Evolutionary conservation across 2,888 invertebrate genomes (phyloP).

Genomic region (Drosophila atripex): DNA sequence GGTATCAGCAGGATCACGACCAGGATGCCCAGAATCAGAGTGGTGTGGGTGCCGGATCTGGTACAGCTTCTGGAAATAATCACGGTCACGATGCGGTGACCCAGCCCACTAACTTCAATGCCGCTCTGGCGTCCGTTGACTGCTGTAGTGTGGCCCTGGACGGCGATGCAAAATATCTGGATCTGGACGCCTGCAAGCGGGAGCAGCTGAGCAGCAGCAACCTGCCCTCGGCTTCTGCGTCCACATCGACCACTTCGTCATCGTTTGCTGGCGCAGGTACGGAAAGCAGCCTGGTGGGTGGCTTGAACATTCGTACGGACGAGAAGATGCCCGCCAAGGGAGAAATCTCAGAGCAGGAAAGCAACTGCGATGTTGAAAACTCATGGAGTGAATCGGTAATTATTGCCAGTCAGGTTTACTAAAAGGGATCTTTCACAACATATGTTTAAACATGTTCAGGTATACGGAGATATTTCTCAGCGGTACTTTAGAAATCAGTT

Average conservation of each 20-base stretch:
- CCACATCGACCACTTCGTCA: slow-evolving; percentile 77
- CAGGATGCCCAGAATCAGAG: slow-evolving; percentile 35
- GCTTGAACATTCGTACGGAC: slow-evolving; percentile 91
- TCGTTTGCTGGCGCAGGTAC: slow-evolving; percentile 82
- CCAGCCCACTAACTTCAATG: slow-evolving; percentile 76
- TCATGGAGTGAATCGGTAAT: slow-evolving; percentile 88
- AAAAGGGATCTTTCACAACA: too few relatives aligned
- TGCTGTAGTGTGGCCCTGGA: slow-evolving; percentile 76
- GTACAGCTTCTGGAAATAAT: slow-evolving; percentile 26
- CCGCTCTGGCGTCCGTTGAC: slow-evolving; percentile 75
- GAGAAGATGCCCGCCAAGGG: slow-evolving; percentile 95
- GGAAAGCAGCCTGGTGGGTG: slow-evolving; percentile 81
- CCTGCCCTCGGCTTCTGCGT: slow-evolving; percentile 63
- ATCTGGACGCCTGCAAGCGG: slow-evolving; percentile 82
- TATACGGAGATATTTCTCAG: slow-evolving; percentile 82
- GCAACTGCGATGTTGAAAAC: slow-evolving; percentile 91
- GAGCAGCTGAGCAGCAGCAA: slow-evolving; percentile 70
- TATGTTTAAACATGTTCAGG: slow-evolving; percentile 46
- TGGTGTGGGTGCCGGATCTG: slow-evolving; percentile 21
- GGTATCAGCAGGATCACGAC: slow-evolving; percentile 57
- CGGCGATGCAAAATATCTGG: slow-evolving; percentile 82
- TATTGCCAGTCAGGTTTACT: too few relatives aligned
- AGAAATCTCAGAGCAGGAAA: slow-evolving; percentile 94
- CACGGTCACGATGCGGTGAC: slow-evolving; percentile 49
- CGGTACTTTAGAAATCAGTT: slow-evolving; percentile 80